Conservation (phyloP, 2,888 invertebrate species). For the Amphipoea lucens region DNA sequence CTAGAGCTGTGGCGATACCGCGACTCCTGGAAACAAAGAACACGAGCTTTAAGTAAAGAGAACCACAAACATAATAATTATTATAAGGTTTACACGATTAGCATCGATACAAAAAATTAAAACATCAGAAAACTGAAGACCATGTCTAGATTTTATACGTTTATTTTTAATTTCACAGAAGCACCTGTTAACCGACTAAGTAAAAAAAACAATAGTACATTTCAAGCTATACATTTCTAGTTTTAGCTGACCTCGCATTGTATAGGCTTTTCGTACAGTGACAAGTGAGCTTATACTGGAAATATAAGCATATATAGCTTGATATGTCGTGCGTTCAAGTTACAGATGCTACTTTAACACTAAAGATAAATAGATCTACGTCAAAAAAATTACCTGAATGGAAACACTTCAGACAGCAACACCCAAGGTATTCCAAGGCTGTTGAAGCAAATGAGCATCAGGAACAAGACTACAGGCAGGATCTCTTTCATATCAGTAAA, state of each 20-base stretch:
- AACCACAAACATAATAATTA: background rate
- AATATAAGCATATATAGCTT: background rate
- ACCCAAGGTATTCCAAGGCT: constrained; percentile 90
- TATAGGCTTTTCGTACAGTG: background rate
- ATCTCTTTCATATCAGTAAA: constrained; percentile 83
- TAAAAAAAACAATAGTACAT: background rate
- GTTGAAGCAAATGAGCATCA: constrained; percentile 82
- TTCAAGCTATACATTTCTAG: background rate
- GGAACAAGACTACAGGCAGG: constrained; percentile 83
- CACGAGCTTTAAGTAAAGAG: background rate
- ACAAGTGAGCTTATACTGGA: background rate
- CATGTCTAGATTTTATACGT: too few relatives aligned
- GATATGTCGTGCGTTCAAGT: background rate
- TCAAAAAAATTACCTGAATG: constrained; percentile 83
- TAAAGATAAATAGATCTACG: background rate
- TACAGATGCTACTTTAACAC: background rate
- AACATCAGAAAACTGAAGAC: background rate
- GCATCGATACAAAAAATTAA: background rate
- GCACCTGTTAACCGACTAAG: background rate
- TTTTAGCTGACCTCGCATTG: background rate
- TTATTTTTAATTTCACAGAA: background rate
- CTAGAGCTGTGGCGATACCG: constrained; percentile 87
- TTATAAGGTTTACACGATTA: background rate
- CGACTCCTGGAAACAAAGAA: constrained; percentile 82
- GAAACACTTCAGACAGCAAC: constrained; percentile 90